These are phyloP conservation scores for Bugulina stolonifera DNA, from an alignment of 2,888 invertebrate genomes.

Conservation along the genomic window DNA sequence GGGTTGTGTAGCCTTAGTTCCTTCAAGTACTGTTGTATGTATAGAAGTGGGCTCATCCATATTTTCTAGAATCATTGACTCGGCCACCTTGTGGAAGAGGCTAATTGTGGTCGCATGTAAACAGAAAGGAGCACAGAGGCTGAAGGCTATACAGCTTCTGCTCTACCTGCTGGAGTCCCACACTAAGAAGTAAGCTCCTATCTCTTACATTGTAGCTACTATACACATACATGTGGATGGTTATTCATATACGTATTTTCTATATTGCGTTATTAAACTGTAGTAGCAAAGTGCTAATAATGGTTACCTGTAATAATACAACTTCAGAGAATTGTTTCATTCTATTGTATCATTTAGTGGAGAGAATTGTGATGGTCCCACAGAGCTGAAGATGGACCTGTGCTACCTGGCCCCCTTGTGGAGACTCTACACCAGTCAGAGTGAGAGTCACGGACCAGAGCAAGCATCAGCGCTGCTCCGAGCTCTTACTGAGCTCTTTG, in stretches of 20 bases:
- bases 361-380: background rate
- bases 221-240: no score
- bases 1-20: no score
- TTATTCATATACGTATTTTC: no score
- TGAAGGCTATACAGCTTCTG: constrained; percentile 45
- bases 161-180: constrained; percentile 36
- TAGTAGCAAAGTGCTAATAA: no score
- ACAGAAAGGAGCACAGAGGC: constrained; percentile 44
- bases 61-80: constrained; percentile 42
- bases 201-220: no score
- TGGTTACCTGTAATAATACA: no score
- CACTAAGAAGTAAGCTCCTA: background rate
- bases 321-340: no score
- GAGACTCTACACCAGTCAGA: constrained; percentile 40
- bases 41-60: no score
- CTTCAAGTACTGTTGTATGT: no score
- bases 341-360: background rate
- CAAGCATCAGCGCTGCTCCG: constrained; percentile 37
- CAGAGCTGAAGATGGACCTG: constrained; percentile 35
- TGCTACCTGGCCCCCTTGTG: constrained; percentile 43
- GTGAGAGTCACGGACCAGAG: constrained; percentile 34
- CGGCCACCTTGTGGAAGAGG: constrained; percentile 44
- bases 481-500: constrained; percentile 48
- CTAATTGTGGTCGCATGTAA: constrained; percentile 47
- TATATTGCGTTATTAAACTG: no score